Conservation (phyloP, 2,113 vertebrate species). For the Crotalus helleri region DNA sequence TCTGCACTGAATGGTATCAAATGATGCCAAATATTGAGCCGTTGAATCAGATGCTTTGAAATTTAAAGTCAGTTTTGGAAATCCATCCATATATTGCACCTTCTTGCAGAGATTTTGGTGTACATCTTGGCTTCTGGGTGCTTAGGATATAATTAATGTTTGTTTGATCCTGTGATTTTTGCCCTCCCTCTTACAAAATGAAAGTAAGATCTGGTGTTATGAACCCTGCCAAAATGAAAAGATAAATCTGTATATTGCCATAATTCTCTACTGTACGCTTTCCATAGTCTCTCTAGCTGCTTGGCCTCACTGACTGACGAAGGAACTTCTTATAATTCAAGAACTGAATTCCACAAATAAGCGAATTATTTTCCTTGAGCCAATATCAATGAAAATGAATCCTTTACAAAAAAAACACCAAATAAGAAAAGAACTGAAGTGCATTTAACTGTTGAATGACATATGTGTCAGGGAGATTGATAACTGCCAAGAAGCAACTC, state of each 20-base stretch:
- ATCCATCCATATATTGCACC: constrained; percentile 2
- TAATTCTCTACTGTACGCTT: neutral
- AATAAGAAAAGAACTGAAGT: neutral
- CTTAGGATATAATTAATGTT: constrained; percentile 24
- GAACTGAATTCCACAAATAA: neutral
- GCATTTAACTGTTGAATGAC: neutral
- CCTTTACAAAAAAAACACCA: neutral
- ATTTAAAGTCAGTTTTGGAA: neutral
- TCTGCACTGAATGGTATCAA: neutral
- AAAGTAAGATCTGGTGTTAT: neutral
- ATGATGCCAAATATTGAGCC: neutral
- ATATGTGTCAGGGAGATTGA: rapidly evolving
- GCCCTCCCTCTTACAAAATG: constrained; percentile 21
- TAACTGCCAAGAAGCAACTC: neutral
- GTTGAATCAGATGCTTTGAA: neutral
- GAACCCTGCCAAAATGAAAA: neutral
- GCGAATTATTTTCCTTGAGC: neutral
- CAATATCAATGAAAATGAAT: no score
- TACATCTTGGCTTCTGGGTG: constrained; percentile 38
- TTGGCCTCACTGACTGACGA: neutral
- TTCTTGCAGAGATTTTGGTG: constrained; percentile 35
- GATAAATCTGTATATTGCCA: neutral
- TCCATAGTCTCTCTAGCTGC: neutral
- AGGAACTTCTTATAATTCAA: neutral
- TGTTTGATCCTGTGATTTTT: constrained; percentile 3